Percentiles rank a stretch among this genome's conserved stretches.
Evolutionary conservation across 2,797 vertebrate species (phyloP).

Genomic region (Coreius guichenoti): DNA sequence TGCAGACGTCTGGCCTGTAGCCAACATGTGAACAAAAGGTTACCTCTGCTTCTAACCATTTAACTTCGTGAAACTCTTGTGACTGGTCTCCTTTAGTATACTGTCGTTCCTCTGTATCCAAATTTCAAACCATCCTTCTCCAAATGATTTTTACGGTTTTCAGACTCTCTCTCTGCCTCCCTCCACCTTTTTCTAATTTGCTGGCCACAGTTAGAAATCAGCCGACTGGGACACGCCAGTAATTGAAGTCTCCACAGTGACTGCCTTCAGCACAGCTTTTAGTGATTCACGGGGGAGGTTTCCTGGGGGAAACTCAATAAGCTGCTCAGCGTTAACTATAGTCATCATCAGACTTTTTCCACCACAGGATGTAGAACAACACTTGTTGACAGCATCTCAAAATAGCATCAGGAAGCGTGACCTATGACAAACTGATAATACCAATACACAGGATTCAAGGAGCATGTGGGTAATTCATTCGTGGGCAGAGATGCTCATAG

Average conservation of each 20-base stretch:
- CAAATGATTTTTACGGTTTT: slow-evolving; percentile 46
- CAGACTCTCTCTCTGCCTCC: slow-evolving; percentile 40
- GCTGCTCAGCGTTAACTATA: slow-evolving; percentile 74
- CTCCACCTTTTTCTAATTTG: slow-evolving; percentile 71
- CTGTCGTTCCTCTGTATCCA: slow-evolving; percentile 59
- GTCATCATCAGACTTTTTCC: slow-evolving; percentile 76
- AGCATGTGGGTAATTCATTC: neutral
- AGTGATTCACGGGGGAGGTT: slow-evolving; percentile 74
- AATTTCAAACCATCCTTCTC: slow-evolving; percentile 58
- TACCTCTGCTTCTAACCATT: slow-evolving; percentile 62
- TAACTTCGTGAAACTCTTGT: slow-evolving; percentile 67
- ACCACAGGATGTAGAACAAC: slow-evolving; percentile 67
- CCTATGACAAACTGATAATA: slow-evolving; percentile 48
- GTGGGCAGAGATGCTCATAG: slow-evolving; percentile 60
- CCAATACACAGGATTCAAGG: slow-evolving; percentile 13
- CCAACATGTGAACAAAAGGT: slow-evolving; percentile 71
- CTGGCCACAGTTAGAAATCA: slow-evolving; percentile 77
- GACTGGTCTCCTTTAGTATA: slow-evolving; percentile 65
- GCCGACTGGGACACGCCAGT: slow-evolving; percentile 77
- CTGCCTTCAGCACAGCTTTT: slow-evolving; percentile 73
- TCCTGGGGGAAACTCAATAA: slow-evolving; percentile 75
- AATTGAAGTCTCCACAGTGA: slow-evolving; percentile 80
- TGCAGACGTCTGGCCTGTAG: slow-evolving; percentile 67
- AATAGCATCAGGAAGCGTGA: slow-evolving; percentile 48
- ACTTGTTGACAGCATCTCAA: slow-evolving; percentile 65